Base-by-base conservation (phyloP, 2,888 invertebrate species). In the Anarsia innoxiella region DNA sequence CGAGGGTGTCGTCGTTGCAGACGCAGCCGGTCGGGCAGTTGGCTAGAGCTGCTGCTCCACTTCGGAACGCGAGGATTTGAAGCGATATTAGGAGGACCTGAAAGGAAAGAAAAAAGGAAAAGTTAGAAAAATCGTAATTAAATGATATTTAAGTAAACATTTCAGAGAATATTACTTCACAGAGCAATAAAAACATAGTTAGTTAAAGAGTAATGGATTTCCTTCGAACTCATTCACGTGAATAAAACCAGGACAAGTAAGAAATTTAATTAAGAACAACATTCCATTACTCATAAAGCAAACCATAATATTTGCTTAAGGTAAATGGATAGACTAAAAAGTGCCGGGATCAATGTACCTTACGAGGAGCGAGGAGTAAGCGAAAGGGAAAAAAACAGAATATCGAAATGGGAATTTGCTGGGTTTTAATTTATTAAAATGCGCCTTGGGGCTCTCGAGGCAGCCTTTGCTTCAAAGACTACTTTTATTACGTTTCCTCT, bases 1-100 rank as follows among this genome's bases (percentile, higher is more conserved):
- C 92, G 49, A 94, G 89, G 6, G 92, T 94, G 49, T 94, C 94
- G 65, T 96, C 96, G 78, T 96, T 93, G 84, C 96, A 96, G 68
- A 87, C 89, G 78, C 96, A 96, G 51, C 92, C 93, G 44, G 80
- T 88, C n/a, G 96, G 96, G 65, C 96, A 96, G 78, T 93, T 91
- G 38, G 91, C 91, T 46, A 91, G 78, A 19, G 89, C 89, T 23
- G 85, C 78, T 11, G 86, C 87, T 6, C 87, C 74, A 44, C 74
- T 68, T 29, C 67, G 66, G 64, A 69, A 76, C 37, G 72, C 67
- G 39, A 82, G 59, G 23, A 82, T 59, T 48, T 72, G 66, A 34
- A 85, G 52, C 33, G 72, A 66, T 53, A 80, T 54, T 49, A 82
- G 53, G 58, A 79, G 51, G 54, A 83, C 69, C 83, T 84, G 83